Evolutionary conservation across 1,140 invertebrate species (phyloP).

Genomic region (Macrobrachium nipponense): DNA sequence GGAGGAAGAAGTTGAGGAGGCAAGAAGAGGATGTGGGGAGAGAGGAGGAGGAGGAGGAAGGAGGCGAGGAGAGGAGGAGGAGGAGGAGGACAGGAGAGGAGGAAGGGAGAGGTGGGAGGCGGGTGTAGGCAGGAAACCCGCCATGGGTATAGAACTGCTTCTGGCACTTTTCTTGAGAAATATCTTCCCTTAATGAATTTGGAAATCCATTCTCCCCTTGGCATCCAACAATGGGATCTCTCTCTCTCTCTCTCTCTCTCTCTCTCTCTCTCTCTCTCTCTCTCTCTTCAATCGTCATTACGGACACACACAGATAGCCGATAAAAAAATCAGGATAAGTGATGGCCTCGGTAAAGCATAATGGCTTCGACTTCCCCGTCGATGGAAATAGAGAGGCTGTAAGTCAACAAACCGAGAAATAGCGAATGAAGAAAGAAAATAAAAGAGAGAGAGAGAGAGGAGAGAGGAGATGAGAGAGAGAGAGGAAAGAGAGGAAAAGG

Average conservation of each 20-base stretch:
- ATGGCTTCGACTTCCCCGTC: too few species aligned
- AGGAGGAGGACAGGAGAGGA: background rate
- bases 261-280: slow-evolving; percentile 1
- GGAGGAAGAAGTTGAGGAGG: background rate
- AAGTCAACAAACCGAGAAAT: too few species aligned
- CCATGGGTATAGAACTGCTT: background rate
- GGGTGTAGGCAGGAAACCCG: background rate
- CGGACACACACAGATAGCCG: too few species aligned
- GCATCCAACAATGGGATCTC: background rate
- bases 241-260: slow-evolving; percentile 33
- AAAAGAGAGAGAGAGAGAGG: too few species aligned
- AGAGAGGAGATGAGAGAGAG: too few species aligned
- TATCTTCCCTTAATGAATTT: too few species aligned
- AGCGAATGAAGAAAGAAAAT: too few species aligned
- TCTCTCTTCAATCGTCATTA: slow-evolving; percentile 3
- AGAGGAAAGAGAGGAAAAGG: too few species aligned
- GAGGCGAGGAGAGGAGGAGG: background rate
- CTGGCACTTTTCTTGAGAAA: background rate
- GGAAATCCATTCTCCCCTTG: background rate
- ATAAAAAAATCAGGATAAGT: too few species aligned
- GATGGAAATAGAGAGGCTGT: too few species aligned
- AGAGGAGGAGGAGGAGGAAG: background rate
- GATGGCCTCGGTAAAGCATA: too few species aligned
- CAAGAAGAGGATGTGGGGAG: background rate
- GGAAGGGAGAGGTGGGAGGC: background rate